Evolutionary conservation across 2,888 invertebrate species (phyloP).

Genomic region (Agriotes lineatus): DNA sequence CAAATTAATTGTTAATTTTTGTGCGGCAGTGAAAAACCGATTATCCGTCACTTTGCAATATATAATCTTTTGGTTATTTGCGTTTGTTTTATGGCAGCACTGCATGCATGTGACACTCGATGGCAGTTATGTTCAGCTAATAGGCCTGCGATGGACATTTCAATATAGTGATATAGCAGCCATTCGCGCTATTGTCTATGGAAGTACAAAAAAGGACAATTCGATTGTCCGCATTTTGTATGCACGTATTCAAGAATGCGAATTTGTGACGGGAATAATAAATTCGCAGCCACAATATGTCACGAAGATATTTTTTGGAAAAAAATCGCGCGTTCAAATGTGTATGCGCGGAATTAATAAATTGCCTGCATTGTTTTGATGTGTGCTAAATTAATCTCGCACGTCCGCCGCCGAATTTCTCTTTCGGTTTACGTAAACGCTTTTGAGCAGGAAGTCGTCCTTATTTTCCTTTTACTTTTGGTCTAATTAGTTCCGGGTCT

Average conservation of each 20-base stretch:
- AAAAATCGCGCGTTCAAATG: slow-evolving; percentile 44
- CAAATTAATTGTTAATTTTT: neutral
- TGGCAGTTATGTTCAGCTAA: slow-evolving; percentile 61
- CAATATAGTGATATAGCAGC: slow-evolving; percentile 59
- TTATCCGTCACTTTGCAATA: slow-evolving; percentile 11
- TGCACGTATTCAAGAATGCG: slow-evolving; percentile 54
- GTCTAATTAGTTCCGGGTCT: slow-evolving; percentile 56
- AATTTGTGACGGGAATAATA: slow-evolving; percentile 55
- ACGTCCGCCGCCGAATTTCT: slow-evolving; percentile 6
- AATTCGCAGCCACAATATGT: slow-evolving; percentile 51
- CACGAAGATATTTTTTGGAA: slow-evolving; percentile 45
- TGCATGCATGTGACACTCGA: slow-evolving; percentile 57
- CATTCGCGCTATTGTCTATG: slow-evolving; percentile 54
- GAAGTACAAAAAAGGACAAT: slow-evolving; percentile 52
- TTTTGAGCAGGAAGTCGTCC: slow-evolving; percentile 31
- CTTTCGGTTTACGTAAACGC: slow-evolving; percentile 23
- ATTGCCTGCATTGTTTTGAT: slow-evolving; percentile 39
- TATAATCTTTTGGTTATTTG: slow-evolving; percentile 52
- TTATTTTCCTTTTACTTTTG: slow-evolving; percentile 39
- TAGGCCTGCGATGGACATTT: slow-evolving; percentile 64
- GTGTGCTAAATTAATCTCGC: slow-evolving; percentile 31
- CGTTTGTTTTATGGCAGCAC: slow-evolving; percentile 60
- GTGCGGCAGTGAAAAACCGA: neutral
- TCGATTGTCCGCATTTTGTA: slow-evolving; percentile 52
- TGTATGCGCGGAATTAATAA: slow-evolving; percentile 49